These are phyloP conservation scores for Zele albiditarsus DNA, from an alignment of 2,888 invertebrate genomes.

Conservation along the genomic window DNA sequence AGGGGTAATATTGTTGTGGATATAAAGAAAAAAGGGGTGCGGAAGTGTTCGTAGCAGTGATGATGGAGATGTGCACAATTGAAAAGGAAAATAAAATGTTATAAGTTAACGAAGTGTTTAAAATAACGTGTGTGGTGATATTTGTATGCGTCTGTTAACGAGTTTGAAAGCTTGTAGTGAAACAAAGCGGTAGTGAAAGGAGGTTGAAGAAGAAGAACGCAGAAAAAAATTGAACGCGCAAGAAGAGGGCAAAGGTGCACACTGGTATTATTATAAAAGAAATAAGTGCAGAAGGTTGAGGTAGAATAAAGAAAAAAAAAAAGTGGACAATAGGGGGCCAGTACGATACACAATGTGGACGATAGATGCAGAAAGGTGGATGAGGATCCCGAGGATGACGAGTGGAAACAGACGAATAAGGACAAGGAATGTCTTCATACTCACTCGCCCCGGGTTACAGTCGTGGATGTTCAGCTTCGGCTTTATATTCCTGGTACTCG, in stretches of 20 bases:
- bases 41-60: neutral
- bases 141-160: neutral
- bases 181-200: neutral
- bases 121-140: conserved; percentile 1
- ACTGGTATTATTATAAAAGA: neutral
- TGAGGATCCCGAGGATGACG: conserved; percentile 47
- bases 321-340: neutral
- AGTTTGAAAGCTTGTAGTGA: neutral
- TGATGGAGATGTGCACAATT: conserved; percentile 4
- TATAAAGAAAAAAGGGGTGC: neutral
- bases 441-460: conserved; percentile 52
- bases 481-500: conserved; percentile 65
- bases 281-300: too few species aligned
- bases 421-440: conserved; percentile 40
- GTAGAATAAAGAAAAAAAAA: neutral
- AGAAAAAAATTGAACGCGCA: neutral
- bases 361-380: conserved; percentile 23
- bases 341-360: conserved; percentile 12
- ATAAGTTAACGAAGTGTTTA: neutral
- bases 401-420: conserved; percentile 45
- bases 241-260: conserved; percentile 23
- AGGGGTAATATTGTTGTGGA: neutral
- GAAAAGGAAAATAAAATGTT: conserved; percentile 3
- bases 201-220: neutral
- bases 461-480: conserved; percentile 60